Base-by-base conservation (phyloP, 2,797 vertebrate genomes). In the Nothura maculosa region DNA sequence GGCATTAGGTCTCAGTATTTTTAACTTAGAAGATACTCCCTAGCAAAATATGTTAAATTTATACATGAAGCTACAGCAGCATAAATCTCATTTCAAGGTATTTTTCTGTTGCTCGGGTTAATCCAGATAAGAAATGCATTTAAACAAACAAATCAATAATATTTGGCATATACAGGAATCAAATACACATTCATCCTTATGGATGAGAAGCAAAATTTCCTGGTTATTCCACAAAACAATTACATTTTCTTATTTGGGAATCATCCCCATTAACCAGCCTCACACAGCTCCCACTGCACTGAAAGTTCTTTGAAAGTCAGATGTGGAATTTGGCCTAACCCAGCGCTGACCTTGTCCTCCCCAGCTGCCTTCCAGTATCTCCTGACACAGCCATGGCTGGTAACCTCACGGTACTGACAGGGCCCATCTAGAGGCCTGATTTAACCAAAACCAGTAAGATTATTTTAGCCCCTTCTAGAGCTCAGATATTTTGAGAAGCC, bases 71-170 rank as follows among this genome's bases (percentile, higher is more conserved):
- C 28, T 80, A 7, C 21, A 81, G 52, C 38, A 52, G 77, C 24
- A 64, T n/a, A 81, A 63, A 94, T 83, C 61, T 63, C 86, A 64
- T 69, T 93, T 89, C 54, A 87, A 81, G 40, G 85, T 6, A 52
- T 57, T 50, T 72, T 91, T 48, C 52, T 66, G 50, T 22, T 73
- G 43, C 54, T 92, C 62, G 57, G 20, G 74, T 75, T 81, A 90
- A 85, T 1, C 67, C 34, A 80, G 61, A 30, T 42, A 89, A 81
- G 22, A 88, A 64, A 81, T 0, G 21, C 6, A 42, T 76, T 95
- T 91, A 66, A 54, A 87, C 45, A 96, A 94, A 93, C 50, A 77
- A 13, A 82, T 70, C 54, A 78, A n/a, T 76, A 74, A 30, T 64
- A 92, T 87, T 87, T 60, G 60, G 66, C 60, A 50, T 36, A 43